These are phyloP conservation scores for Hypercompe scribonia DNA, from an alignment of 2,888 invertebrate species.

Conservation along the genomic window DNA sequence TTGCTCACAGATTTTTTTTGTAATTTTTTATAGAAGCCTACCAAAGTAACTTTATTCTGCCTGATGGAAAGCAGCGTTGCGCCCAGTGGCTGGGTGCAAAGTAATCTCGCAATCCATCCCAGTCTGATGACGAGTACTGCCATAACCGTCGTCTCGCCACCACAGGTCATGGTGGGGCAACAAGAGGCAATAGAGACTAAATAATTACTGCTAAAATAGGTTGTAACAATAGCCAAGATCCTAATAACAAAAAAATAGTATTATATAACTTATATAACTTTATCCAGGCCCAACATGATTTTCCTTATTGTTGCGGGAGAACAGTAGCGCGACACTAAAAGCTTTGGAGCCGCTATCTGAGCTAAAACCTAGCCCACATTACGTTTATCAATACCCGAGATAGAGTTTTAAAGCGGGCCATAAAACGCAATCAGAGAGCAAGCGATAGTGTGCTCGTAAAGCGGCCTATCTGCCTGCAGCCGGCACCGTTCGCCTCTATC, in stretches of 20 bases:
- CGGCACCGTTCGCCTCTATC: constrained; percentile 14
- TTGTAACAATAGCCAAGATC: background rate
- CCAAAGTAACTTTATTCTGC: no score
- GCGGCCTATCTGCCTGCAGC: background rate
- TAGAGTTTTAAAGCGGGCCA: constrained; percentile 23
- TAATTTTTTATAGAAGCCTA: no score
- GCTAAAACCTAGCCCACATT: constrained; percentile 10
- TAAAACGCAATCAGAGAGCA: constrained; percentile 27
- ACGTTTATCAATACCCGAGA: constrained; percentile 20
- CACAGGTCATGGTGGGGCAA: no score
- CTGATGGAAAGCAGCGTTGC: no score
- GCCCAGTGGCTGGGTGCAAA: no score
- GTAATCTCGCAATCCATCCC: no score
- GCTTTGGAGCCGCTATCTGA: background rate
- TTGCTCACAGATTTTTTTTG: no score
- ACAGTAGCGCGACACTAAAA: constrained; percentile 3
- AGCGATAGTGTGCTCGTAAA: constrained; percentile 29
- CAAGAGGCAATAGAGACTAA: no score
- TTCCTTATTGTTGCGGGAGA: background rate
- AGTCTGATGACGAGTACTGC: no score
- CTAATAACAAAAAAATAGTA: background rate
- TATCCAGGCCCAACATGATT: background rate
- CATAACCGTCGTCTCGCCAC: no score
- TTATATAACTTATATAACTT: background rate
- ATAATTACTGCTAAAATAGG: background rate